phyloP scores from a whole-genome alignment of 2,113 vertebrate genomes.

The Podarcis muralis region DNA sequence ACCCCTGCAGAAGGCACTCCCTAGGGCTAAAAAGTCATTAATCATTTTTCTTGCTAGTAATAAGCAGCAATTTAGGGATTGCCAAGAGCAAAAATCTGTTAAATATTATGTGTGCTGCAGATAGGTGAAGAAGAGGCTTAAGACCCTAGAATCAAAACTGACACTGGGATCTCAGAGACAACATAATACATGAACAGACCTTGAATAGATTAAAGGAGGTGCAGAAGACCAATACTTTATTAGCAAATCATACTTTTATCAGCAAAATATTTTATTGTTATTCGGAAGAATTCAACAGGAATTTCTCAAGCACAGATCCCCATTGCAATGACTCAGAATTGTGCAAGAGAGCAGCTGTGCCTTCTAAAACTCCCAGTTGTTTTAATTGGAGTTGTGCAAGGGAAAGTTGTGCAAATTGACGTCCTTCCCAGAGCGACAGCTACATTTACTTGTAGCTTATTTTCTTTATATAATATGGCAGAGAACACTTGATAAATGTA shows the following conservation, averaged over 20 bases:
- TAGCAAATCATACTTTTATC: no score
- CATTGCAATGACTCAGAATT: neutral
- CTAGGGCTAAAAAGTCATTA: neutral
- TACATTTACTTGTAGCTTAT: neutral
- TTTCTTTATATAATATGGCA: constrained; percentile 20
- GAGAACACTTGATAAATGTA: neutral
- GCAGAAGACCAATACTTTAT: neutral
- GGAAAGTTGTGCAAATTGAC: neutral
- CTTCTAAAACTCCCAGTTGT: neutral
- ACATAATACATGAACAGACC: neutral
- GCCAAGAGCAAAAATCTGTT: neutral
- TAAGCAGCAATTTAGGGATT: neutral
- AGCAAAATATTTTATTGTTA: neutral
- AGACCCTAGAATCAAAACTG: neutral
- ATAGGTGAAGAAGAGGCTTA: neutral
- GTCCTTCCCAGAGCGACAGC: neutral
- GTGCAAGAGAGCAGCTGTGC: neutral
- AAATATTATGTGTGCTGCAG: neutral
- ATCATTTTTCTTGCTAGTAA: neutral
- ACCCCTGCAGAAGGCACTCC: neutral
- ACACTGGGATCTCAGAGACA: neutral
- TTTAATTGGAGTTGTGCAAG: neutral
- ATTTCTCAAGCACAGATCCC: neutral
- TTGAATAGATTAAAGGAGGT: constrained; percentile 4
- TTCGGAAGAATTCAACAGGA: neutral